Percentiles rank a stretch among this genome's conserved stretches.
phyloP scores from a whole-genome alignment of 2,797 vertebrate species.

The Amblyopsis hoosieri region DNA sequence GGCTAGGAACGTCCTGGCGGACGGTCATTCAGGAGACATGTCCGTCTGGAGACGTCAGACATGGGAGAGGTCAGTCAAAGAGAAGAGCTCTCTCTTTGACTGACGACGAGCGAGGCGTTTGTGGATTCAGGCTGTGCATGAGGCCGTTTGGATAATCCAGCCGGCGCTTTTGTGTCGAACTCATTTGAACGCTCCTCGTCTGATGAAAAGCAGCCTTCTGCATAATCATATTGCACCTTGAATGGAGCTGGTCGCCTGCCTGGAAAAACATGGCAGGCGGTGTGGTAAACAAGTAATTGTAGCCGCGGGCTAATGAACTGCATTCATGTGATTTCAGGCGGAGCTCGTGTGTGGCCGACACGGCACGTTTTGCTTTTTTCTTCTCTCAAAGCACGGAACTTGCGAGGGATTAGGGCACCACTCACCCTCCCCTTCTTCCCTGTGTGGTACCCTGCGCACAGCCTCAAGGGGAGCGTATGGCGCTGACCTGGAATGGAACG shows the following conservation, averaged over 20 bases:
- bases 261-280: conserved; percentile 44
- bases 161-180: conserved; percentile 18
- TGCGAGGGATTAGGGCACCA: conserved; percentile 18
- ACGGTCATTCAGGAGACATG: neutral
- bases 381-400: conserved; percentile 23
- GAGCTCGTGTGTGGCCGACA: conserved; percentile 35
- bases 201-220: conserved; percentile 23
- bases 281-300: conserved; percentile 40
- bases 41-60: conserved; percentile 13
- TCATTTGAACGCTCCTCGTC: conserved; percentile 8
- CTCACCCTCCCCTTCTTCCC: conserved; percentile 4
- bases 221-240: conserved; percentile 33
- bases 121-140: conserved; percentile 5
- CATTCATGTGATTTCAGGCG: conserved; percentile 26
- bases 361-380: conserved; percentile 8
- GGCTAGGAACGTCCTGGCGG: conserved; percentile 10
- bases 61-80: conserved; percentile 20
- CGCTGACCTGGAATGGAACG: conserved; percentile 43
- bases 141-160: conserved; percentile 24
- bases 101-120: neutral
- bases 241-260: conserved; percentile 30
- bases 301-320: conserved; percentile 34
- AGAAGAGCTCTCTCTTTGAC: neutral
- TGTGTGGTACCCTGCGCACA: conserved; percentile 18
- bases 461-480: conserved; percentile 29